Conservation (phyloP, 2,113 vertebrate species). For the Serilophus lunatus region DNA sequence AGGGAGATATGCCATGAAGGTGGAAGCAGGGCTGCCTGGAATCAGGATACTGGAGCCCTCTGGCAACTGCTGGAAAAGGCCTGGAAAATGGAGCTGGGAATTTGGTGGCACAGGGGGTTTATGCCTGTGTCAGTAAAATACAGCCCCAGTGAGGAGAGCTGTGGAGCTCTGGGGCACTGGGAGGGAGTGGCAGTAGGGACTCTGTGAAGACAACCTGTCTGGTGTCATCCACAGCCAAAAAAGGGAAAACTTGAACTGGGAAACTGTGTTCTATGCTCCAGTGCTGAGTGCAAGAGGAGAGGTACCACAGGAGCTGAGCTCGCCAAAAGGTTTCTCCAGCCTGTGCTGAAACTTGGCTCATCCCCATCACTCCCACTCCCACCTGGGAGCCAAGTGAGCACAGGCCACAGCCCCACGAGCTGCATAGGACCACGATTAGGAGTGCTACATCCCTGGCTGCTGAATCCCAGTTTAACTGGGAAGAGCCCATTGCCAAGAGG, state of each 20-base stretch:
- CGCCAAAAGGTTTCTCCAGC: background rate
- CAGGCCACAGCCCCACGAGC: rapidly evolving
- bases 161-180: rapidly evolving
- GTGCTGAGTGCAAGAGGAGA: background rate
- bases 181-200: background rate
- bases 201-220: rapidly evolving
- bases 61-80: background rate
- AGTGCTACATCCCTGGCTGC: background rate
- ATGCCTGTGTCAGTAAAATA: background rate
- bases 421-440: background rate
- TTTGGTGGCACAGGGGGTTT: background rate
- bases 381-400: no score
- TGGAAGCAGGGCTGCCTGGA: no score
- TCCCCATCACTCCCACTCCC: background rate
- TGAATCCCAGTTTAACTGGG: background rate
- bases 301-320: background rate
- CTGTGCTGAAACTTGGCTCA: rapidly evolving
- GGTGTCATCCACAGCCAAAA: background rate
- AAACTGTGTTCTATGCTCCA: background rate
- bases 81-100: background rate
- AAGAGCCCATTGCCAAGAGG: background rate
- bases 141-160: background rate
- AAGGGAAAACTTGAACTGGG: background rate
- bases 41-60: background rate
- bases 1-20: background rate